Evolutionary conservation across 37 sponge, comb jelly and placozoan genomes (phyloP), one percentile per base, ranked within the genome.

Genomic region (Diacarnus erythraeanus): DNA sequence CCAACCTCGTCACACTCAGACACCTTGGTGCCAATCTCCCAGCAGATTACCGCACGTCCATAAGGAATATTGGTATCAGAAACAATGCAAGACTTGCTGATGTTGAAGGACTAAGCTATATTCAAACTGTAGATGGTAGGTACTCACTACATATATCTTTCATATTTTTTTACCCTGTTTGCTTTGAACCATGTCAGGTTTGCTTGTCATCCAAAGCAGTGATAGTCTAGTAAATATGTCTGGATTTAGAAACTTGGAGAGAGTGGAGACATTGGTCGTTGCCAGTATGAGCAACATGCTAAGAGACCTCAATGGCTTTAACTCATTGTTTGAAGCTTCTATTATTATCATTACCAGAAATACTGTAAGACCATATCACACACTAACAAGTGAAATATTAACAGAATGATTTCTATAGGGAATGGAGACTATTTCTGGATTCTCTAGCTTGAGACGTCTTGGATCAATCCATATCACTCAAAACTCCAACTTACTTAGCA

Each of bases 21-120:
- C 77, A 76, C 37, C 85, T 90, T 8, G 64, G 85, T 71, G 86
- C 72, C 25, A 90, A 90, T 71, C 56, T 83, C 5, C 80, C 84
- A 15, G 69, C 41, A 5, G 47, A 70, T 34, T 41, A 79, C 61
- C 37, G 58, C 31, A 57, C 71, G 30, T 34, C 72, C 25, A 58
- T 82, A 27, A 60, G 17, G 0, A 79, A 77, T 34, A 31, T 89
- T 42, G 80, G 61, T 1, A 57, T 89, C 1, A 57, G 75, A 12
- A 60, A 64, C 67, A 79, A 83, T 37, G 75, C 84, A 21, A 3
- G 27, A 22, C 80, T 89, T 3, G 33, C 27, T 5, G 75, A 89
- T 56, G 33, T 83, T 40, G 77, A 54, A 69, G 89, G 84, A 39
- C 76, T 89, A 17, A 59, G 80, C 20, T 67, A 63, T 10, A 3